Evolutionary conservation across 2,888 invertebrate species (phyloP).

Genomic region (Drosophila pseudotalamancana): DNA sequence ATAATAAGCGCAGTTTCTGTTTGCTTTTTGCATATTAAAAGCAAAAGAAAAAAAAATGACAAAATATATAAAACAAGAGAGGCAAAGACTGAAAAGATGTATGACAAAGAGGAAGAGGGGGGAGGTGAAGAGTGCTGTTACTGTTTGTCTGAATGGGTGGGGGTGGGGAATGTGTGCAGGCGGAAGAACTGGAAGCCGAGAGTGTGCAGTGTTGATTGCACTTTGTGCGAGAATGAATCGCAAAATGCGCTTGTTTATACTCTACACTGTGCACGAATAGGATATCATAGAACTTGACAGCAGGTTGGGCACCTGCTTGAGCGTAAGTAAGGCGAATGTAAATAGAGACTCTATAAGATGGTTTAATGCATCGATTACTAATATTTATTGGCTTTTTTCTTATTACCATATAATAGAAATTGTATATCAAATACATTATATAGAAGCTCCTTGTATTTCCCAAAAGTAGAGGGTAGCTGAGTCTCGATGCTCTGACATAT

Average conservation of each 20-base stretch:
- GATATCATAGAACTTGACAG: conserved; percentile 17
- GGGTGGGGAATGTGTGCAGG: not conserved
- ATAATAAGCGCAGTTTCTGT: conserved; percentile 76
- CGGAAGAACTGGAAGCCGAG: conserved; percentile 18
- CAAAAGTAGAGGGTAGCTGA: conserved; percentile 8
- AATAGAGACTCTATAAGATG: no score
- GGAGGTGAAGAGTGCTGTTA: not conserved
- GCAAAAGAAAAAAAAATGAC: conserved; percentile 34
- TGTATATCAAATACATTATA: not conserved
- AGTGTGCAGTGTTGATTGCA: conserved; percentile 59
- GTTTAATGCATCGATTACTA: no score
- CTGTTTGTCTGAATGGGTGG: not conserved
- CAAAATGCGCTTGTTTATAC: conserved; percentile 43
- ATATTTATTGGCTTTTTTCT: not conserved
- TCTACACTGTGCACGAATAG: conserved; percentile 13
- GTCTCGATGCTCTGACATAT: conserved; percentile 2
- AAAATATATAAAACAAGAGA: conserved; percentile 33
- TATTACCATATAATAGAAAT: not conserved
- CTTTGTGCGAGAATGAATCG: conserved; percentile 58
- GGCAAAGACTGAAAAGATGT: conserved; percentile 10
- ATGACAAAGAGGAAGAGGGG: conserved; percentile 14
- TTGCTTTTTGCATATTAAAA: conserved; percentile 42
- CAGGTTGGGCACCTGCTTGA: conserved; percentile 5
- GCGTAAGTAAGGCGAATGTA: not conserved
- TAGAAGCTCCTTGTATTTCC: no score